Base-by-base conservation (phyloP, 37 sponge, comb jelly and placozoan species). In the Lycopodina hypogea region DNA sequence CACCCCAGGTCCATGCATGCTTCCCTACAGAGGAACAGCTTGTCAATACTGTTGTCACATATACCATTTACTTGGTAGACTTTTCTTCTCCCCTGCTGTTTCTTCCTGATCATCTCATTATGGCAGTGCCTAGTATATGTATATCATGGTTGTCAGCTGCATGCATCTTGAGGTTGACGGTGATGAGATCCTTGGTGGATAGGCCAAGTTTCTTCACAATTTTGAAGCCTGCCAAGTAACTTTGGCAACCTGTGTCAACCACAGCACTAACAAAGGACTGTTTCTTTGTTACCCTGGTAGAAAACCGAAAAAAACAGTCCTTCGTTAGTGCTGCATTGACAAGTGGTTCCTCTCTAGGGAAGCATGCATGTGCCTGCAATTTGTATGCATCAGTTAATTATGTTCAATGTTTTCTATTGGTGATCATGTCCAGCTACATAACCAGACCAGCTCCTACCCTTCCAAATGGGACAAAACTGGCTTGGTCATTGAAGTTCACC, bases 11-110 rank as follows among this genome's bases (percentile, higher is more conserved):
- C 81, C 39, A 45, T 68, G 62, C 81, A 71, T 71, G 81, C 81
- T 58, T 80, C 81, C 72, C 81, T 80, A 32, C 81, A 71, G 61
- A 69, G 81, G 71, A 79, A 79, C 39, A 79, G 58, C 79, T 79
- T 68, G 66, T 79, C 79, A 15, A 57, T 79, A 45, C 53, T 45
- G 69, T 68, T 65, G 48, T 56, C 68, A 63, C 67, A n/a, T 34
- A 68, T 56, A 79, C 71, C 42, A 80, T 56, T 39, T 80, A 60
- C 28, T 72, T 69, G 81, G 81, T 80, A 28, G 59, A 59, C 61
- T 26, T 42, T 41, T 80, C 72, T 68, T 38, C 21, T 1, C 72
- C 72, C 32, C 7, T 24, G 48, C 37, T 69, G 48, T 58, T 38
- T 22, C 56, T 70, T 56, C 81, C 81, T 80, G 81, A 80, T 52